Evolutionary conservation across 2,888 invertebrate genomes (phyloP).

Genomic region (Empis stercorea): DNA sequence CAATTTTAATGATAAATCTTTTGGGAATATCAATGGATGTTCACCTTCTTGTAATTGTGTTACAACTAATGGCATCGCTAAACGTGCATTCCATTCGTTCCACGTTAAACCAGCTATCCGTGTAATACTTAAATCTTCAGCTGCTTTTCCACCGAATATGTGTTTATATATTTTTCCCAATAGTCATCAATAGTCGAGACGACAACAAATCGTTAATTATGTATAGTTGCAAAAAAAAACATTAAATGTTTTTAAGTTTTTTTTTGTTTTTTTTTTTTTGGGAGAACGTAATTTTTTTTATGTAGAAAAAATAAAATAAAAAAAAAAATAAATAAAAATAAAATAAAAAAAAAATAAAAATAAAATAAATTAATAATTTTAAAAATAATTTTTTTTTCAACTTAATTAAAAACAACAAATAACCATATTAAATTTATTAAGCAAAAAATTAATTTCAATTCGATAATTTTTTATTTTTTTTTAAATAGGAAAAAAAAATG

Average conservation of each 20-base stretch:
- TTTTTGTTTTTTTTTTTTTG: constrained; percentile 2
- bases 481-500: no score
- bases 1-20: constrained; percentile 30
- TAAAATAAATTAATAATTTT: not conserved
- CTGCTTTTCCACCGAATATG: constrained; percentile 18
- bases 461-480: constrained; percentile 9
- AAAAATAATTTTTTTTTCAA: no score
- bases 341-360: constrained; percentile 7
- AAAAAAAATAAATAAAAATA: not conserved
- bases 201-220: no score
- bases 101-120: constrained; percentile 55
- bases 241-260: no score
- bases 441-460: no score
- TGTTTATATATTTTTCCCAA: not conserved
- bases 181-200: no score
- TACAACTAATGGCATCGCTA: constrained; percentile 59
- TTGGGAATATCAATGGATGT: constrained; percentile 34
- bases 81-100: constrained; percentile 62
- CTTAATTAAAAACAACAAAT: no score
- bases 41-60: constrained; percentile 43
- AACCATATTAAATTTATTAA: no score
- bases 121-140: constrained; percentile 59
- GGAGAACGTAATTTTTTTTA: constrained; percentile 1
- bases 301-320: not conserved
- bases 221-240: constrained; percentile 6